Base-by-base conservation (phyloP, 1,140 invertebrate genomes). In the Kradibia gibbosae region DNA sequence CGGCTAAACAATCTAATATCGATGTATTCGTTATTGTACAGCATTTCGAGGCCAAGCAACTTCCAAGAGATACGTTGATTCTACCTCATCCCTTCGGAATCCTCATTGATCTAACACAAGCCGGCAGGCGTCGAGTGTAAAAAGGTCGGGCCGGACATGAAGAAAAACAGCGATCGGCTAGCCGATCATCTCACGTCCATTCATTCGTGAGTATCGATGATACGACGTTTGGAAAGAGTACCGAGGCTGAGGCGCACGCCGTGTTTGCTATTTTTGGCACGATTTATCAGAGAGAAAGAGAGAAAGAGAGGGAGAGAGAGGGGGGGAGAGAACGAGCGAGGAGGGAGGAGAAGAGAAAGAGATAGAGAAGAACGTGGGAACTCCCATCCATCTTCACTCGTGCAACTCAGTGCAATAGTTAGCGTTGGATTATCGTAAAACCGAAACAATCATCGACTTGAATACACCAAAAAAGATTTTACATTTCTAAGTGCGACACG, bases 391-490 rank as follows among this genome's bases (percentile, higher is more conserved):
- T 67, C 60, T 53, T 50, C 25, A 48, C 31, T 25, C 62, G 55
- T 8, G 25, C 25, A 67, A 62, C 28, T 36, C 25, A 60, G 57
- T 31, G 36, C 50, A 22, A 48, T 25, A n/a, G 57, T 39, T 76
- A 76, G 57, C 62, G 65, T 50, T 5, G 45, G 77, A 78, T 78
- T 78, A 78, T 78, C 65, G 76, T 50, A 28, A 13, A 22, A 65
- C 42, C 45, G 36, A 67, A n/a, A n/a, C n/a, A n/a, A n/a, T n/a
- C n/a, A n/a, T n/a, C n/a, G n/a, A n/a, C n/a, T n/a, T n/a, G n/a
- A n/a, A n/a, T n/a, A n/a, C n/a, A n/a, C n/a, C n/a, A n/a, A n/a
- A n/a, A n/a, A n/a, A n/a, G n/a, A n/a, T n/a, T n/a, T n/a, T n/a
- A n/a, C n/a, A n/a, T n/a, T n/a, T n/a, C n/a, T n/a, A n/a, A n/a